Evolutionary conservation across 2,888 invertebrate genomes (phyloP), one percentile per base, ranked within the genome.

Genomic region (Cetonia aurata): DNA sequence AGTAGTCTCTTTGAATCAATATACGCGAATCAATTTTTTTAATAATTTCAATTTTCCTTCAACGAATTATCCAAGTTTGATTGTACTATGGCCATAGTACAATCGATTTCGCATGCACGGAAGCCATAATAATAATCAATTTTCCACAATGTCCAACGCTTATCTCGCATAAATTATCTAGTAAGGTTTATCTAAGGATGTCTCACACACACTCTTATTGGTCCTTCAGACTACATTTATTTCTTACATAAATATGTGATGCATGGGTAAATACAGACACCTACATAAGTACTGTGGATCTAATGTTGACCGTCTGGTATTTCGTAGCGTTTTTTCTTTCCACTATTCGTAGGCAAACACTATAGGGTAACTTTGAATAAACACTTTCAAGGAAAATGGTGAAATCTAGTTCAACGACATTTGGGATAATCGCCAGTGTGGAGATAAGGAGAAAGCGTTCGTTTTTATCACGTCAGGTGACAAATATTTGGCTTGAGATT

Each of bases 371-470:
- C 46, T 69, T 62, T 42, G 19, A 33, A 65, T 66, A 71, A 71
- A 71, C 68, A 71, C 37, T 65, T 71, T 69, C 55, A 42, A 69
- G 71, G 67, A 74, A 73, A 73, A 72, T 72, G 71, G 71, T 70
- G 73, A 74, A 74, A 76, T 74, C 74, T 76, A 70, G 76, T 75
- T 76, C 76, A 76, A 75, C 76, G 76, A 76, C 76, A 74, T 73
- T 76, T 73, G 71, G 72, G 72, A 73, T 74, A 74, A 74, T 57
- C 57, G 44, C 12, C 42, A 3, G 42, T 6, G 9, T 12, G 15
- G 72, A 72, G 57, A 57, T 57, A 57, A 57, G 12, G 19, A 19
- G 19, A 42, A 42, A 41, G 17, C 19, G 57, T 42, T 19, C 48
- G 48, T 8, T 17, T 48, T 57, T 1, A 37, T 37, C 37, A 37